Conservation (phyloP, 2,113 vertebrate genomes). For the Pelecanoides urinatrix region DNA sequence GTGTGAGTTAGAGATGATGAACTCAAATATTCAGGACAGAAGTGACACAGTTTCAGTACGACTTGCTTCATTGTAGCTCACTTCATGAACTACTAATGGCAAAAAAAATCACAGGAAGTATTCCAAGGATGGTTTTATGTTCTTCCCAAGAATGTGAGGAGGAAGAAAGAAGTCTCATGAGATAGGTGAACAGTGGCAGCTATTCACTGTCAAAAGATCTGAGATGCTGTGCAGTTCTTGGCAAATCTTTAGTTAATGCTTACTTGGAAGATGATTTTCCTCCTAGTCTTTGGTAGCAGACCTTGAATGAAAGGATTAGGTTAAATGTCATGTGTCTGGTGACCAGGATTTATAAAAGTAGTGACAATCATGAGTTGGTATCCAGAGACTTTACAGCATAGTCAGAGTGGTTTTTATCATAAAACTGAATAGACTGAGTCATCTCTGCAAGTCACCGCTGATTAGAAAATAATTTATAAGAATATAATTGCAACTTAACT, state of each 20-base stretch:
- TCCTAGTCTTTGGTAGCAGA: neutral
- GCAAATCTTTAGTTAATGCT: neutral
- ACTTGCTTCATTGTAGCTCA: neutral
- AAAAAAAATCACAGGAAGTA: neutral
- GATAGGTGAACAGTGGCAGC: neutral
- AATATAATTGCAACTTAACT: constrained; percentile 33
- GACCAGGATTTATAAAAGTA: neutral
- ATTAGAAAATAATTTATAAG: constrained; percentile 1
- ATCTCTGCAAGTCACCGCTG: neutral
- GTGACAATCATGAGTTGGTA: neutral
- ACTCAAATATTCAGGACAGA: neutral
- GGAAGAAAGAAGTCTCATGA: neutral
- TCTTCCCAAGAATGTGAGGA: neutral
- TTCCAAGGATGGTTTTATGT: neutral
- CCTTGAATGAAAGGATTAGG: neutral
- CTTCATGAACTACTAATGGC: neutral
- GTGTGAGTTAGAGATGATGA: neutral
- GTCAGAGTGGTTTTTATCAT: neutral
- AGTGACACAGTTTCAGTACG: neutral
- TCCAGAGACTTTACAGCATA: neutral
- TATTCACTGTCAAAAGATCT: neutral
- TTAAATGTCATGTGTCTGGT: neutral
- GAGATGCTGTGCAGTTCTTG: neutral
- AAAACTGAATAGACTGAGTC: neutral
- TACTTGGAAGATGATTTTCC: neutral